Conservation (phyloP, 2,797 vertebrate genomes). For the Clarias fuscus region DNA sequence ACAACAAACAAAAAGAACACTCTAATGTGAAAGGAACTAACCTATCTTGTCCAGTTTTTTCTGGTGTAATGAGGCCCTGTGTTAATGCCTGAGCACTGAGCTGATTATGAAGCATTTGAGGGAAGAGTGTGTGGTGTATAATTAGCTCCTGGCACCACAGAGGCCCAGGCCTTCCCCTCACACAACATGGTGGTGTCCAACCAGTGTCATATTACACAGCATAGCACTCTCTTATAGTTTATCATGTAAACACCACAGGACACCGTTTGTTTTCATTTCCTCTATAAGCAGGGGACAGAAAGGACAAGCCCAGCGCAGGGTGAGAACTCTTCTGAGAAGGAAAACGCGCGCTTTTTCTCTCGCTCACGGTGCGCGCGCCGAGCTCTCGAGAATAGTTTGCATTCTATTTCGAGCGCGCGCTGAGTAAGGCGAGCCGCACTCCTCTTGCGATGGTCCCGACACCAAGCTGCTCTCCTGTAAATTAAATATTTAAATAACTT, state of each 20-base stretch:
- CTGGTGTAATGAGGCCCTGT: slow-evolving; percentile 50
- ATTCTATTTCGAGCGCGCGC: slow-evolving; percentile 90
- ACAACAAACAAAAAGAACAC: background rate
- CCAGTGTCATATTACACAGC: slow-evolving; percentile 44
- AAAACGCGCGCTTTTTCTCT: background rate
- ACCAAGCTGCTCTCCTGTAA: slow-evolving; percentile 65
- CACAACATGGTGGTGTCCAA: slow-evolving; percentile 36
- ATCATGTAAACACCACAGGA: slow-evolving; percentile 16
- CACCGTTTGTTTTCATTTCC: background rate
- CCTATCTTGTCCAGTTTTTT: background rate
- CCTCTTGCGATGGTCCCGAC: slow-evolving; percentile 81
- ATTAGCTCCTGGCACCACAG: slow-evolving; percentile 50
- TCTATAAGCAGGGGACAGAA: background rate
- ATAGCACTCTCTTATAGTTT: slow-evolving; percentile 30
- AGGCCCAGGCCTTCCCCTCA: slow-evolving; percentile 30
- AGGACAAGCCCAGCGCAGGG: fast-evolving
- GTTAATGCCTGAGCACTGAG: slow-evolving; percentile 54
- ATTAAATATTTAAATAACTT: slow-evolving; percentile 44
- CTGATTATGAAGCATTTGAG: slow-evolving; percentile 4
- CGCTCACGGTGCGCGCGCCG: slow-evolving; percentile 27
- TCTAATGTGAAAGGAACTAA: background rate
- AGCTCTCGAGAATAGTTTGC: slow-evolving; percentile 54
- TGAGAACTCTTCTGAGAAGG: background rate
- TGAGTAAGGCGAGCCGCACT: slow-evolving; percentile 83
- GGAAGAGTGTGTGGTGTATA: slow-evolving; percentile 43